Percentiles rank a stretch among this genome's conserved stretches.
These are phyloP conservation scores for Rugalucina vietnamica DNA, from an alignment of 2,888 invertebrate genomes.

Conservation along the genomic window DNA sequence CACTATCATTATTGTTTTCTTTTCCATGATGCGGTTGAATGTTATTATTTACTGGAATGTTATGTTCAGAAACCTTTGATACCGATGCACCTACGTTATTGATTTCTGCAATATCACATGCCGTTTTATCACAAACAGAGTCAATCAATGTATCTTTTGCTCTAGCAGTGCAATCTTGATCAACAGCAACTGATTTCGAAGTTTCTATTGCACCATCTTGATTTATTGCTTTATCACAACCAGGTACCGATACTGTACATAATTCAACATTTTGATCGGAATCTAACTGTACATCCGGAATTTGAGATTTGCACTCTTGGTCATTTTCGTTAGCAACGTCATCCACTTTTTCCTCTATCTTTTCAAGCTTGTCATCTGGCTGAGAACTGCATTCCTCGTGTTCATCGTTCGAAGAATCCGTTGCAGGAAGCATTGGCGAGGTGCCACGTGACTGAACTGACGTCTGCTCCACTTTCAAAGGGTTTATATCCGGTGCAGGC, in stretches of 20 bases:
- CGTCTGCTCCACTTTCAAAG: constrained; percentile 67
- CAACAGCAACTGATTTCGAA: neutral
- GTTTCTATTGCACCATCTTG: neutral
- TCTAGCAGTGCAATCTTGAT: neutral
- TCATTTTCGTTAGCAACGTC: constrained; percentile 6
- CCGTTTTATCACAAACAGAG: neutral
- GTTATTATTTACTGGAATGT: neutral
- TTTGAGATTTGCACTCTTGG: constrained; percentile 6
- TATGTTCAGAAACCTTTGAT: neutral
- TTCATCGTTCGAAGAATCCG: constrained; percentile 59
- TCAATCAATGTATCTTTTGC: constrained; percentile 6
- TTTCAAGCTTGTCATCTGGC: constrained; percentile 41
- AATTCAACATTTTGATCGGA: neutral
- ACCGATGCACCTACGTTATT: neutral
- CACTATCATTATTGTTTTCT: neutral
- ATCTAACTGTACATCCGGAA: neutral
- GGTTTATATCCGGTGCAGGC: constrained; percentile 44
- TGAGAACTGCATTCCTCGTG: constrained; percentile 39
- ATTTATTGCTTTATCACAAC: neutral
- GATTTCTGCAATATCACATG: neutral
- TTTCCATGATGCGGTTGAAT: neutral
- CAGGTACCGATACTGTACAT: neutral
- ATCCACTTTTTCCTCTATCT: constrained; percentile 58
- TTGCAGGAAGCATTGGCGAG: constrained; percentile 77
- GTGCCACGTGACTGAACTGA: constrained; percentile 78